Evolutionary conservation across 1,140 invertebrate genomes (phyloP), one percentile per base, ranked within the genome.

Genomic region (Anagrus nilaparvatae): DNA sequence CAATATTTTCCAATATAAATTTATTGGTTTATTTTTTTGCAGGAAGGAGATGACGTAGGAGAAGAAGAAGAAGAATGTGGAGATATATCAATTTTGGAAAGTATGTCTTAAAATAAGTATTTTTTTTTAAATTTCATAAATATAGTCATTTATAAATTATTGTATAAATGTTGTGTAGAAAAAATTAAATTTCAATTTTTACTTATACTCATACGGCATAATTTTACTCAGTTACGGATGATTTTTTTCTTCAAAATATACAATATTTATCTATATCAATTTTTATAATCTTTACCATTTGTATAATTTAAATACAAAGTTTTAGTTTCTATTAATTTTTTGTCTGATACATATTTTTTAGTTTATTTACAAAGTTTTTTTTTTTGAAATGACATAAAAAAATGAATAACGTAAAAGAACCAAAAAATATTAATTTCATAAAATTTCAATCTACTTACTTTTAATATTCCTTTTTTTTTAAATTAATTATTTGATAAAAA

Each of bases 381-480:
- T 17, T 29, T 2, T 28, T 9, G 24, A 17, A 29, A 3, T 30
- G 37, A n/a, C n/a, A n/a, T n/a, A n/a, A n/a, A n/a, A n/a, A n/a
- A n/a, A n/a, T n/a, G n/a, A n/a, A n/a, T n/a, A n/a, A n/a, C n/a
- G n/a, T n/a, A n/a, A n/a, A n/a, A n/a, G n/a, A n/a, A n/a, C n/a
- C n/a, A n/a, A n/a, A n/a, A n/a, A 13, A 40, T 10, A 25, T 25
- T 7, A 5, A 4, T 29, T 30, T 47, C 44, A 50, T 47, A 50
- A 42, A 46, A 36, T 50, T 30, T 47, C 45, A 36, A 31, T 43
- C 36, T 50, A 47, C 45, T 47, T 47, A 43, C 12, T 21, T 50
- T 45, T 37, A 45, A 45, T 44, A 43, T 45, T 47, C 8, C 17
- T 44, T 43, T 19, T 44, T 50, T 47, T 50, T 47, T 50, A 46